Base-by-base conservation (phyloP, 2,888 invertebrate genomes). In the Eupithecia insigniata region DNA sequence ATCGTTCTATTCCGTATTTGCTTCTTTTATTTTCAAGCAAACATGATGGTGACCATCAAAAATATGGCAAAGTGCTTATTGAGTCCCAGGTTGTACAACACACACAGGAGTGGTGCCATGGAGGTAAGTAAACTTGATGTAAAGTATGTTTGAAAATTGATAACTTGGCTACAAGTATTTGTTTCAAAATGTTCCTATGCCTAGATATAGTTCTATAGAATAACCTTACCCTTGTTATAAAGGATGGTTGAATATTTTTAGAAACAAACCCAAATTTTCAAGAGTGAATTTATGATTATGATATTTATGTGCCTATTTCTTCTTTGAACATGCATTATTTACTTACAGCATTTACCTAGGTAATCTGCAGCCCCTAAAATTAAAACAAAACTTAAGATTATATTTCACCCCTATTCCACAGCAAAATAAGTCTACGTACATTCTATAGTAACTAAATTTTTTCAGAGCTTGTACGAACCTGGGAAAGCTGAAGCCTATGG, bases 41-140 rank as follows among this genome's bases (percentile, higher is more conserved):
- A 60, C 8, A 60, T 60, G 60, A 30, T 60, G 16, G 6, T 8
- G 28, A 30, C 28, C 18, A 60, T 60, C 26, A 30, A 92, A 86
- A 87, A 94, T 76, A 84, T 96, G 77, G 95, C 95, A 95, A 94
- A 95, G 82, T 97, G 96, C 85, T 90, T 97, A 79, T 96, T 96
- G 84, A 95, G 96, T 10, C 97, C 97, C 18, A 95, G 96, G 82
- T 91, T 97, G 43, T 96, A 95, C 80, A 96, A 96, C 93, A 95
- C 96, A 80, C 96, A 97, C 84, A 95, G 95, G 76, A 94, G 95
- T 88, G 95, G 95, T 66, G 89, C 95, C n/a, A 83, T 92, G 60
- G 95, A 96, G 85, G 88, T 88, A 82, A 83, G 85, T 84, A 32
- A 28, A 28, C 2, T 32, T 32, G 12, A 30, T 77, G 22, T 22